phyloP scores from a whole-genome alignment of 1,140 invertebrate genomes.

The Trissolcus basalis region DNA sequence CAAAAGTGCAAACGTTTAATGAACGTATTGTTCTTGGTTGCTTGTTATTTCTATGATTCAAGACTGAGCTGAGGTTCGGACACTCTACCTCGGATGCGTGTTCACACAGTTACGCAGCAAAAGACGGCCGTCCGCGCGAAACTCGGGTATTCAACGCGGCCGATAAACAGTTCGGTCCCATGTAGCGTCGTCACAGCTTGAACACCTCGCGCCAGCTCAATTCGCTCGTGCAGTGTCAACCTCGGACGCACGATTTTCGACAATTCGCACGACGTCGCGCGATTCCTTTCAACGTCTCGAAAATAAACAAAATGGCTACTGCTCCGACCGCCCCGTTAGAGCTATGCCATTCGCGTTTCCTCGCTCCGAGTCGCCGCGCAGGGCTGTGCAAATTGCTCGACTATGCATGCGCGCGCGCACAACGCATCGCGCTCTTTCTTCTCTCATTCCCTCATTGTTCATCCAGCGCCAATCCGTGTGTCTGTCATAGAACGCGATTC shows the following conservation, averaged over 20 bases:
- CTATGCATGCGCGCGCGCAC: too few relatives aligned
- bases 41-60: neutral
- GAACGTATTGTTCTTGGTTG: neutral
- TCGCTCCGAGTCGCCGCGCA: conserved; percentile 20
- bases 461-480: too few relatives aligned
- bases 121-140: conserved; percentile 4
- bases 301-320: conserved; percentile 73
- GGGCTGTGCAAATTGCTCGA: conserved; percentile 11
- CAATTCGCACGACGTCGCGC: conserved; percentile 24
- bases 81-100: conserved; percentile 4
- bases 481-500: too few relatives aligned
- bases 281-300: conserved; percentile 59
- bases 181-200: conserved; percentile 4
- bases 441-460: too few relatives aligned
- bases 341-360: conserved; percentile 22
- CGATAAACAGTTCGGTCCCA: conserved; percentile 15
- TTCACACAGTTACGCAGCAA: conserved; percentile 1
- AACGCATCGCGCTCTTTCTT: too few relatives aligned
- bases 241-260: too few relatives aligned
- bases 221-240: neutral
- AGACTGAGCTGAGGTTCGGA: neutral
- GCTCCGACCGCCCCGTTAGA: conserved; percentile 43
- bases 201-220: neutral
- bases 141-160: conserved; percentile 9
- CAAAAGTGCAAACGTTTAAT: neutral